Evolutionary conservation across 2,797 vertebrate species (phyloP).

Genomic region (Parauchenoglanis ngamensis): DNA sequence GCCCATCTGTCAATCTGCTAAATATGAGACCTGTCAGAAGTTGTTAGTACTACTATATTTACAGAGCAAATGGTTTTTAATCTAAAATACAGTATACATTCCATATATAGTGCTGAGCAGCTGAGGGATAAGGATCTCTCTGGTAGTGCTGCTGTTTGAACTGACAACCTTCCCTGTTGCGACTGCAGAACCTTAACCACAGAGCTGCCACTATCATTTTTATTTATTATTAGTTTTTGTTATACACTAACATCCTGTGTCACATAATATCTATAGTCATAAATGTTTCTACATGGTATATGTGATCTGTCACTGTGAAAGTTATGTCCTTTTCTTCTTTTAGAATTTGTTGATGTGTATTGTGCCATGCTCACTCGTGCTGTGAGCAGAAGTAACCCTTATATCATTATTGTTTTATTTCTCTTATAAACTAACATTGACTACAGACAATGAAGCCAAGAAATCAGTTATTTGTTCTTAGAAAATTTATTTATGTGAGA

Average conservation of each 20-base stretch:
- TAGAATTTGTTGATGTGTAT: slow-evolving; percentile 21
- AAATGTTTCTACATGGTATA: not conserved
- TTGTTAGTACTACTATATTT: slow-evolving; percentile 8
- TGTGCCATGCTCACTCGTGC: slow-evolving; percentile 32
- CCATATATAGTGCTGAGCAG: not conserved
- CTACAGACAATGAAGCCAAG: slow-evolving; percentile 12
- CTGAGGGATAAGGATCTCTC: not conserved
- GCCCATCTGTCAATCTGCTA: not conserved
- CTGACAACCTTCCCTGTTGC: not conserved
- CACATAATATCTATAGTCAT: not conserved
- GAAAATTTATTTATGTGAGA: not conserved
- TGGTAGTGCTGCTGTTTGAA: not conserved
- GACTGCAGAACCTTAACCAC: not conserved
- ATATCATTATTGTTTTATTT: slow-evolving; percentile 6
- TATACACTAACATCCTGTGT: not conserved
- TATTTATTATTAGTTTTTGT: not conserved
- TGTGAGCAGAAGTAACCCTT: slow-evolving; percentile 17
- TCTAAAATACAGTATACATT: not conserved
- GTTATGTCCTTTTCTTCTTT: slow-evolving; percentile 21
- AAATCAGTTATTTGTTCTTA: slow-evolving; percentile 20
- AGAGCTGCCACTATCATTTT: not conserved
- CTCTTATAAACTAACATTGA: slow-evolving; percentile 9
- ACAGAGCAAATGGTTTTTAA: slow-evolving; percentile 20
- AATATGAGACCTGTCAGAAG: not conserved
- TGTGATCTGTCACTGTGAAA: slow-evolving; percentile 52